Percentiles rank a stretch among this genome's conserved stretches.
phyloP scores from a whole-genome alignment of 2,113 vertebrate genomes.

The Daboia siamensis region DNA sequence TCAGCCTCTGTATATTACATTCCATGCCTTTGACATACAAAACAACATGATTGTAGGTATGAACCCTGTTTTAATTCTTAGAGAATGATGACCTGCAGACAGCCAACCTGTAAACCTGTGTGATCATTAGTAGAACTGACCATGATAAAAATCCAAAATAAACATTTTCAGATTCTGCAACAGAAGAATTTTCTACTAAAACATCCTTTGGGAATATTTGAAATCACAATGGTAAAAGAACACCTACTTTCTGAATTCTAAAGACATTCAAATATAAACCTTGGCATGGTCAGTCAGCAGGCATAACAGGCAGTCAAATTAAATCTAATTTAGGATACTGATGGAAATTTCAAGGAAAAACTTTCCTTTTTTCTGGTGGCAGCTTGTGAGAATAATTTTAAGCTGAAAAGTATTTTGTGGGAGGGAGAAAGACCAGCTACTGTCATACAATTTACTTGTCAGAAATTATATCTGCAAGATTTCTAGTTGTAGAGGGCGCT shows the following conservation, averaged over 20 bases:
- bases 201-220: neutral
- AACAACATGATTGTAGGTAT: neutral
- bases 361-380: neutral
- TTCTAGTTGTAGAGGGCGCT: neutral
- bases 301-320: neutral
- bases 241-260: neutral
- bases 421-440: neutral
- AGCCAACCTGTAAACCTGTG: constrained; percentile 41
- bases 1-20: neutral
- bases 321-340: neutral
- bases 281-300: neutral
- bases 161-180: neutral
- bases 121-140: constrained; percentile 39
- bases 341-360: neutral
- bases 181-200: neutral
- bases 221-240: neutral
- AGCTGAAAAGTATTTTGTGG: neutral
- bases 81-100: constrained; percentile 12
- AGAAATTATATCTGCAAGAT: neutral
- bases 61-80: constrained; percentile 34
- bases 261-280: neutral
- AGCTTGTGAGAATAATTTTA: neutral
- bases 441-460: neutral
- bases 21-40: constrained; percentile 12
- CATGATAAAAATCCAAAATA: neutral